Evolutionary conservation across 2,888 invertebrate genomes (phyloP).

Genomic region (Masnerella sp.): DNA sequence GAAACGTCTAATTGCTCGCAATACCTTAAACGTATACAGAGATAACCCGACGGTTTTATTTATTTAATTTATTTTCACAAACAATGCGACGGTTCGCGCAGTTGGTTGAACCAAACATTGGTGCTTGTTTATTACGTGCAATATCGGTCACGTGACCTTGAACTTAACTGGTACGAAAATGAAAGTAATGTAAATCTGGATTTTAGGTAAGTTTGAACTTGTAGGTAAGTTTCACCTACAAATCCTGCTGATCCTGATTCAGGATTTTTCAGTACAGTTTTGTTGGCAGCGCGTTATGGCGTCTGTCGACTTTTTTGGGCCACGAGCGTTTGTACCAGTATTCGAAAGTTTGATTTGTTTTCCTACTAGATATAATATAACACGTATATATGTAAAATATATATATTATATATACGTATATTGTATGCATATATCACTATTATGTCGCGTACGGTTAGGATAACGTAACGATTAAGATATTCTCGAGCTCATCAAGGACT

Average conservation of each 20-base stretch:
- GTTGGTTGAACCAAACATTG: too few species aligned
- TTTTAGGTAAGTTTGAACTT: constrained; percentile 1
- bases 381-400: not conserved
- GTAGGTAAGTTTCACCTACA: too few species aligned
- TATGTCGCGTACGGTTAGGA: constrained; percentile 45
- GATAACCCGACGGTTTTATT: constrained; percentile 40
- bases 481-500: constrained; percentile 32
- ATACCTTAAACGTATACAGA: constrained; percentile 24
- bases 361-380: constrained; percentile 61
- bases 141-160: too few species aligned
- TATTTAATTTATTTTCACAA: constrained; percentile 46
- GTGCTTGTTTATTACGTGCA: too few species aligned
- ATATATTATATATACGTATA: constrained; percentile 21
- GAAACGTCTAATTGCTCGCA: constrained; percentile 25
- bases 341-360: constrained; percentile 63
- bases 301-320: constrained; percentile 37
- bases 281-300: constrained; percentile 14
- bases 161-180: too few species aligned
- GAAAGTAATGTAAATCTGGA: too few species aligned
- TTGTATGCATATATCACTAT: constrained; percentile 48
- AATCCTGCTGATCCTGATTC: not conserved
- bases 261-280: constrained; percentile 20
- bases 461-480: constrained; percentile 33
- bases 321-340: constrained; percentile 63
- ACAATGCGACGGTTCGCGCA: constrained; percentile 31